Conservation (phyloP, 92 coral and sea anemone species). For the Siderastrea siderea region DNA sequence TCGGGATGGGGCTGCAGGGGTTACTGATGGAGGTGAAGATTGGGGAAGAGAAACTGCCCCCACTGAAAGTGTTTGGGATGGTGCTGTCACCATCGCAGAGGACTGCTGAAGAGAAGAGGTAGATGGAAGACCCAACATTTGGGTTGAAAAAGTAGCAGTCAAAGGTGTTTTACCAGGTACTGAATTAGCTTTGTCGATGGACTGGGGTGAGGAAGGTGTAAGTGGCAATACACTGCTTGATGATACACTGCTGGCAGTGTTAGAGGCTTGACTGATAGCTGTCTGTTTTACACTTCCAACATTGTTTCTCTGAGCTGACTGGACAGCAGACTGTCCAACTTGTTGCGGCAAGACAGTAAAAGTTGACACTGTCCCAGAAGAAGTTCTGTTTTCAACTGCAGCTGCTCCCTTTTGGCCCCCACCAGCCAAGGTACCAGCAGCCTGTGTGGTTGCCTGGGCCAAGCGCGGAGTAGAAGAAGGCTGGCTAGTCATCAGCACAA, state of each 20-base stretch:
- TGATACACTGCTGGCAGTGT: background rate
- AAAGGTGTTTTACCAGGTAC: background rate
- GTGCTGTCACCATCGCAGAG: background rate
- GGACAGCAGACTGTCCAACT: constrained; percentile 46
- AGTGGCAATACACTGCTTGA: background rate
- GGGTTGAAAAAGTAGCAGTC: background rate
- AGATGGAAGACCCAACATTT: background rate
- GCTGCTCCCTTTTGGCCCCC: background rate
- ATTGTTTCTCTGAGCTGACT: background rate
- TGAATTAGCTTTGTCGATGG: background rate
- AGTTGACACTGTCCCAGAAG: constrained; percentile 44
- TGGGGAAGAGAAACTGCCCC: constrained; percentile 1
- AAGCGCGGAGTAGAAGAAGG: constrained; percentile 1
- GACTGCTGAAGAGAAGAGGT: background rate
- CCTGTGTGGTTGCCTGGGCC: background rate
- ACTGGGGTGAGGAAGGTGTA: background rate
- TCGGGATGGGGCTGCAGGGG: background rate
- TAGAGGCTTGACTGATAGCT: constrained; percentile 3
- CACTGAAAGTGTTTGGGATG: background rate
- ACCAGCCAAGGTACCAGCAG: background rate
- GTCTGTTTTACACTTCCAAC: constrained; percentile 3
- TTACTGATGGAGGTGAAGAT: background rate
- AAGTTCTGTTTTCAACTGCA: background rate
- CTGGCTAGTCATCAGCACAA: constrained; percentile 5
- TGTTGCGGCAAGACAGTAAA: constrained; percentile 51